Evolutionary conservation across 1,140 invertebrate species (phyloP), one percentile per base, ranked within the genome.

Genomic region (Drosophila fuyamai): DNA sequence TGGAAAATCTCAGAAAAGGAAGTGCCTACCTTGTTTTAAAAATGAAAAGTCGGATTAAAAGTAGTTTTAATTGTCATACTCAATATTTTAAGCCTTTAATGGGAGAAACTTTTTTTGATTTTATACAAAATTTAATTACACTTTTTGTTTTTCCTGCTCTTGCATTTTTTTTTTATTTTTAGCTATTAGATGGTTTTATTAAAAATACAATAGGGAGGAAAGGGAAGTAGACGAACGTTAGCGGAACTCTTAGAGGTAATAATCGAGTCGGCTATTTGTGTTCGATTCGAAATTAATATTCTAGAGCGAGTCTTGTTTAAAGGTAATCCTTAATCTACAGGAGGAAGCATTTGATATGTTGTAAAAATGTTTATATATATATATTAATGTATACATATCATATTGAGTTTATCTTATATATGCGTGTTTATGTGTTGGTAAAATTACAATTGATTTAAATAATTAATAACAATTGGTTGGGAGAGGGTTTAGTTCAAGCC

Each of bases 311-410:
- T 54, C 43, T 56, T 36, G 36, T 60, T 43, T 67, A 63, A 53
- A 59, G 44, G 53, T 78, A 78, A 57, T 76, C 54, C 67, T 86
- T 79, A 58, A 16, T 61, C 82, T 86, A 88, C 61, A 77, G 67
- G 71, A 91, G 89, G 89, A 91, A 91, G 89, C 89, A 91, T 91
- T 91, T 91, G 89, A 91, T 91, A 91, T 91, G 89, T 91, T 91
- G 88, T 91, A 91, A 83, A 86, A 88, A 88, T 88, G 76, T 88
- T 72, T 80, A 59, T 67, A 36, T 32, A 32, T 32, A 46, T 61
- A 54, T 71, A 41, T 65, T 57, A 35, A 8, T 59, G 59, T 61
- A 44, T 78, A 66, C 53, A 66, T 58, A 14, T 58, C 47, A 61
- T 70, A 73, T 27, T 18, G 36, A 43, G 44, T 60, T 46, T 58